These are phyloP conservation scores for Hassar affinis DNA, from an alignment of 2,113 vertebrate genomes.

Conservation along the genomic window DNA sequence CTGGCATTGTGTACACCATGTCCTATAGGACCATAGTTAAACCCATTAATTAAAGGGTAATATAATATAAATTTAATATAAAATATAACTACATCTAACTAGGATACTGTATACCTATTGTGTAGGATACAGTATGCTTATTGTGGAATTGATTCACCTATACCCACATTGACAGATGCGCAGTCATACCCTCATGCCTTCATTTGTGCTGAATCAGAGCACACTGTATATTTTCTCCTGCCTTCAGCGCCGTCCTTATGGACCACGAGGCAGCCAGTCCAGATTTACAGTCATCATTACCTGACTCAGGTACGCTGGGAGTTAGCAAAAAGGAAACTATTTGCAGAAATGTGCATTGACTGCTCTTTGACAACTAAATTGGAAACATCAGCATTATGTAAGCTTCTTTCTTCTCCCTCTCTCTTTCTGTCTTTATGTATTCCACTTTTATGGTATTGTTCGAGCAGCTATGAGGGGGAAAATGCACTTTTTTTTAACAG, in stretches of 20 bases:
- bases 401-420: background rate
- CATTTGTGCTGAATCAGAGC: conserved; percentile 12
- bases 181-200: background rate
- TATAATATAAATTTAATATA: too few species aligned
- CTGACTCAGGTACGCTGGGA: conserved; percentile 37
- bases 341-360: conserved; percentile 33
- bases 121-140: background rate
- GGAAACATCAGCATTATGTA: conserved; percentile 37
- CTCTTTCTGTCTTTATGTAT: background rate
- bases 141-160: background rate
- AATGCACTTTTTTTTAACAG: background rate
- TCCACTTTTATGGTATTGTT: background rate
- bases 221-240: background rate
- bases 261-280: background rate
- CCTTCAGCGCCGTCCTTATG: background rate
- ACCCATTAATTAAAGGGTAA: too few species aligned
- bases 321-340: conserved; percentile 7
- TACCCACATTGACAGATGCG: background rate
- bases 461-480: background rate
- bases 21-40: too few species aligned
- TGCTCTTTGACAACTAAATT: conserved; percentile 10
- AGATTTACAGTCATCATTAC: conserved; percentile 34
- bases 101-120: background rate
- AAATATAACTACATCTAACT: background rate
- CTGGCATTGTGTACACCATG: too few species aligned